Conservation (phyloP, 1,140 invertebrate species). For the Colletes gigas region DNA sequence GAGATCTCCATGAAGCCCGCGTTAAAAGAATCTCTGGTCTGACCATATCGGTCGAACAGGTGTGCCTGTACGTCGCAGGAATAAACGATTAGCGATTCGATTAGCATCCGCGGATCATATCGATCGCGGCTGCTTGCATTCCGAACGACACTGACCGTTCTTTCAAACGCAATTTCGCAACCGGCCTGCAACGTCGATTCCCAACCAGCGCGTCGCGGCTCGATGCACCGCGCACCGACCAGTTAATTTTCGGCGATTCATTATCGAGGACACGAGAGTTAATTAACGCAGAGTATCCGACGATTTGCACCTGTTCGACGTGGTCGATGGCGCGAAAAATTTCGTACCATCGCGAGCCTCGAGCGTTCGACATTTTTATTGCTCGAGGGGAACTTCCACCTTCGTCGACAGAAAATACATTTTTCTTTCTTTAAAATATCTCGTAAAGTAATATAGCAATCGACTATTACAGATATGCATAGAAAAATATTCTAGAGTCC, state of each 20-base stretch:
- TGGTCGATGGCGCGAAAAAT: not conserved
- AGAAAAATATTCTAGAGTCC: too few relatives aligned
- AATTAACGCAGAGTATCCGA: not conserved
- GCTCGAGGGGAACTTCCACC: too few relatives aligned
- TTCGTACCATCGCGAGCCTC: too few relatives aligned
- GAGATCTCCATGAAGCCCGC: conserved; percentile 66
- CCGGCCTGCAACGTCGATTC: not conserved
- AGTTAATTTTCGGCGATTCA: conserved; percentile 39
- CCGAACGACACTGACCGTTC: conserved; percentile 20
- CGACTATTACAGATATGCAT: too few relatives aligned
- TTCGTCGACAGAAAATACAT: too few relatives aligned
- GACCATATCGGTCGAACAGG: conserved; percentile 72
- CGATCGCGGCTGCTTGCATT: conserved; percentile 58
- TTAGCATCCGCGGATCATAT: conserved; percentile 68
- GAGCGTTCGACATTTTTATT: too few relatives aligned
- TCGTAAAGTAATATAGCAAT: too few relatives aligned
- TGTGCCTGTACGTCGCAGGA: conserved; percentile 67
- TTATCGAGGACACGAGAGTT: conserved; percentile 7
- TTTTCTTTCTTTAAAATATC: too few relatives aligned
- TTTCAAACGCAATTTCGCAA: conserved; percentile 49
- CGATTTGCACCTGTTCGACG: not conserved
- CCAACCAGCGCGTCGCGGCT: not conserved
- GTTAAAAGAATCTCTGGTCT: conserved; percentile 65
- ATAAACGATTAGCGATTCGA: conserved; percentile 65
- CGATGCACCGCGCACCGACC: not conserved